Evolutionary conservation across 2,797 vertebrate genomes (phyloP), one percentile per base, ranked within the genome.

Genomic region (Lepilemur ruficaudatus): DNA sequence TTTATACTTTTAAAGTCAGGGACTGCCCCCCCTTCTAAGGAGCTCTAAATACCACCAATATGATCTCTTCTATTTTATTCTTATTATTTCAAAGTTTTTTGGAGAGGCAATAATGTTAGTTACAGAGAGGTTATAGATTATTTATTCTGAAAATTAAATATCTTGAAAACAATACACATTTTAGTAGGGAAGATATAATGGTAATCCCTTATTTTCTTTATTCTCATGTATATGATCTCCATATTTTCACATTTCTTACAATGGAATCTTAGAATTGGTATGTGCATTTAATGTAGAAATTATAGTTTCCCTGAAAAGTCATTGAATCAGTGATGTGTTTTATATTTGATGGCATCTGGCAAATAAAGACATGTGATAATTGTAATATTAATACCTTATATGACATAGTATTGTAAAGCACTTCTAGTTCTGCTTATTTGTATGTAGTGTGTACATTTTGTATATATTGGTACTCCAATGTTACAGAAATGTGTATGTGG

Each of bases 161-260:
- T 30, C 35, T 61, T 72, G 32, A 89, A 63, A 95, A 96, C 20
- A 81, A 79, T 30, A 38, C 4, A 46, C 50, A 41, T 83, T 93
- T 89, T 75, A 84, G 23, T 63, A 85, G 48, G 13, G 43, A 84
- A 94, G 38, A 85, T 32, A 30, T 22, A 83, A 79, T 89, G 46
- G 2, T 48, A 57, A 65, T 46, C 78, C 4, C 23, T n/a, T 78
- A 52, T 88, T 84, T 69, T 5, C 52, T 89, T 88, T 76, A 72
- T 75, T 72, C 10, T 70, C 41, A 70, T 0, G n/a, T 43, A 65
- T 6, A 87, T 18, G 14, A 67, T 28, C 17, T 59, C 52, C 12
- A 52, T 79, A 87, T 78, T 90, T 90, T 96, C 76, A 65, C 15
- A 30, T 61, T 91, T 87, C 50, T 78, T 43, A 57, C 7, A 91